Base-by-base conservation (phyloP, 2,888 invertebrate species). In the Ectobius pallidus region DNA sequence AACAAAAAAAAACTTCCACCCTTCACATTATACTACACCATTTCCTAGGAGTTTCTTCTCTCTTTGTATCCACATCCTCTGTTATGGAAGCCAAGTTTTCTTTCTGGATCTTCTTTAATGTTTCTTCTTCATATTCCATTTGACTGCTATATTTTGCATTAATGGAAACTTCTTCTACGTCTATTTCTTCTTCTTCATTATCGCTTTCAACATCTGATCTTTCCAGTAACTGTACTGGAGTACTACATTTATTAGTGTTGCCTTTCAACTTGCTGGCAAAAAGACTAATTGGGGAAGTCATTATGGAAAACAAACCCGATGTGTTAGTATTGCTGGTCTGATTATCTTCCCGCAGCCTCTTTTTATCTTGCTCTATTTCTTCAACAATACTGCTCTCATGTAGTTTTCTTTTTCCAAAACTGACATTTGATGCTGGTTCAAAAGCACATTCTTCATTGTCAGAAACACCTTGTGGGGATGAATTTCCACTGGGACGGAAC, bases 11-110 rank as follows among this genome's bases (percentile, higher is more conserved):
- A 27, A 49, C 3, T 20, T 9, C 2, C 22, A 44, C 4, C 1
- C n/a, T 65, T 65, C 44, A 65, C 65, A 65, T 65, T 18, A 65
- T 65, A 11, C 3, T 46, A 46, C 65, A 65, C 65, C 65, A 65
- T 30, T 30, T 65, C n/a, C 18, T 46, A 0, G 42, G 44, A n/a
- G 42, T 18, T 14, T 3, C 30, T 18, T 65, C 44, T 46, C n/a
- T 25, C n/a, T 42, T 14, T 20, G 9, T n/a, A 27, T 27, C 27
- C 7, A 44, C 9, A 39, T 18, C 25, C 2, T 18, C 16, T 6
- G 25, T 3, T 22, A 25, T n/a, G 25, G 7, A 14, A 27, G 3
- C n/a, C 27, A 63, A 6, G 32, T 11, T 42, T 63, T 25, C 65
- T 9, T 46, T 46, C 25, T 30, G 25, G n/a, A 9, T 30, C n/a